phyloP scores from a whole-genome alignment of 2,797 vertebrate species.

The Neopelma chrysocephalum region DNA sequence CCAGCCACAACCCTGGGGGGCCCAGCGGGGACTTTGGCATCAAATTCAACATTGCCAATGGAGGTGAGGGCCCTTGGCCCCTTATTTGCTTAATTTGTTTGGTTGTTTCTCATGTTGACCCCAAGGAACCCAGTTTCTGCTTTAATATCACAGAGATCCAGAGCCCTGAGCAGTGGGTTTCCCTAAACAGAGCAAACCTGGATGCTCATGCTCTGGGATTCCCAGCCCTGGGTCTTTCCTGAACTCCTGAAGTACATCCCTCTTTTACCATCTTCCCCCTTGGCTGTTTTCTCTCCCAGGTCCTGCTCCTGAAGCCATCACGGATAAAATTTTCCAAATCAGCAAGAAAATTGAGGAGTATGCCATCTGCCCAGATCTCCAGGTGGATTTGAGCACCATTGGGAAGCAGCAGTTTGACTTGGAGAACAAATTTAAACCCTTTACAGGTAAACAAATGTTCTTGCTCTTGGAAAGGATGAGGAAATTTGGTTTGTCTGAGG shows the following conservation, averaged over 20 bases:
- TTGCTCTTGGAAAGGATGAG: neutral
- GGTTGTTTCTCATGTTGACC: neutral
- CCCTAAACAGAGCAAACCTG: neutral
- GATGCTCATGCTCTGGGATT: neutral
- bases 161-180: neutral
- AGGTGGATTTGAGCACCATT: conserved; percentile 88
- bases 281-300: conserved; percentile 72
- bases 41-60: conserved; percentile 95
- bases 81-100: neutral
- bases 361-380: conserved; percentile 92
- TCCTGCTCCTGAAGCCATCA: conserved; percentile 93
- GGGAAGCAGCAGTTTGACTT: conserved; percentile 96
- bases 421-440: conserved; percentile 93
- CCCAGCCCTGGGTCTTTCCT: neutral
- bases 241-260: neutral
- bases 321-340: conserved; percentile 95
- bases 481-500: neutral
- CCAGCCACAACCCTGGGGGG: conserved; percentile 96
- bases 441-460: conserved; percentile 81
- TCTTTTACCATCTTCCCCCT: neutral
- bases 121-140: neutral
- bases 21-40: conserved; percentile 97
- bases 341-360: conserved; percentile 96
- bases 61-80: conserved; percentile 78
- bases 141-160: too few relatives aligned